Evolutionary conservation across 2,797 vertebrate genomes (phyloP).

Genomic region (Oreochromis grahami): DNA sequence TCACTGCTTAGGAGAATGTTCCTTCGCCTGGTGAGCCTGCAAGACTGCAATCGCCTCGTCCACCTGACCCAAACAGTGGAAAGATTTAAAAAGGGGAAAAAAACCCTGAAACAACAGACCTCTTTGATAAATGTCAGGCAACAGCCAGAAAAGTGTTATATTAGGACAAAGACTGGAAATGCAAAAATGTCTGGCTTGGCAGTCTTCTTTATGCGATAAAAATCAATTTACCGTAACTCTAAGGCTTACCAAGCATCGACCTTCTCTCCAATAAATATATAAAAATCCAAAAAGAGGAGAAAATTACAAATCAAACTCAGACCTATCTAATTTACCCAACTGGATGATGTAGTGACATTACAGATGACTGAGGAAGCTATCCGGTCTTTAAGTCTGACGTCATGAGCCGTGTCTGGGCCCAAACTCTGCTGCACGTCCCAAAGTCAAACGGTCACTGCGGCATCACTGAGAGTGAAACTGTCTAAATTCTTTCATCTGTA

Average conservation of each 20-base stretch:
- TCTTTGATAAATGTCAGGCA: neutral
- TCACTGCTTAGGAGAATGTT: conserved; percentile 73
- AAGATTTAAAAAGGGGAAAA: neutral
- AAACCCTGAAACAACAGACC: neutral
- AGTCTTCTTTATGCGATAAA: neutral
- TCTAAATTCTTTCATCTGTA: neutral
- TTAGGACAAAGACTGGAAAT: neutral
- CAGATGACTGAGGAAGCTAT: too few species aligned
- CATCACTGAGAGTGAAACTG: neutral
- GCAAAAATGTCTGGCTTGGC: neutral
- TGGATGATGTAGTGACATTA: too few species aligned
- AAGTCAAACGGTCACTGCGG: neutral
- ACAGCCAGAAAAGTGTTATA: neutral
- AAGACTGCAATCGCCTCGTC: conserved; percentile 91
- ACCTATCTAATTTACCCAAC: neutral
- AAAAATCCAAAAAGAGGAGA: neutral
- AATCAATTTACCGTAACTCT: neutral
- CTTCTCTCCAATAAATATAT: neutral
- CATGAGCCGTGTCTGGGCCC: neutral
- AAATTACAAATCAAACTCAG: neutral
- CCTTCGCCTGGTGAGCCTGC: conserved; percentile 85
- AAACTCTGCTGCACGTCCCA: neutral
- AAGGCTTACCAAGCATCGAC: neutral
- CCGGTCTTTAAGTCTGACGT: too few species aligned
- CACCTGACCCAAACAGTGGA: conserved; percentile 69